Conservation (phyloP, 2,113 vertebrate species). For the Patagioenas fasciata region DNA sequence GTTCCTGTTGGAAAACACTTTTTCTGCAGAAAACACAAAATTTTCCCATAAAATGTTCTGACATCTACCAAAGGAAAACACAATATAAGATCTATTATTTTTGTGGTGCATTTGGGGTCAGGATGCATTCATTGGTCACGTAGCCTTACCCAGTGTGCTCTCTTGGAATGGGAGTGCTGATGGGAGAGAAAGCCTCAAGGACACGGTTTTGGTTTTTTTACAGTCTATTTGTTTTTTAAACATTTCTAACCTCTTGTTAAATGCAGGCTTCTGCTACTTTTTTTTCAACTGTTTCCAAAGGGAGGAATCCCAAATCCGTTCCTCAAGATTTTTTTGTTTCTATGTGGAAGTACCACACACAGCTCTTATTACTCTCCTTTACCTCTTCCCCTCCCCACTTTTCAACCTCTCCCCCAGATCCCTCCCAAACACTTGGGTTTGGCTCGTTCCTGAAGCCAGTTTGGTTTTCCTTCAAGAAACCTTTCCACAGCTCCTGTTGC, state of each 20-base stretch:
- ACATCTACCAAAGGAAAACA: background rate
- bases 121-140: constrained; percentile 31
- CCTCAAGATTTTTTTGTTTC: background rate
- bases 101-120: constrained; percentile 43
- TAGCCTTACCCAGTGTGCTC: constrained; percentile 25
- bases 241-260: constrained; percentile 36
- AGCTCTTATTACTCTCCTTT: constrained; percentile 38
- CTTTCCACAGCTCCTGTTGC: constrained; percentile 32
- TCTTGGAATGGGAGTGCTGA: background rate
- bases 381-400: background rate
- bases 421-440: constrained; percentile 62
- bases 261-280: constrained; percentile 1
- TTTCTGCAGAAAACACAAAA: background rate
- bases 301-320: constrained; percentile 9
- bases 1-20: background rate
- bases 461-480: constrained; percentile 54
- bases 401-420: background rate
- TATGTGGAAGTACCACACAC: constrained; percentile 57
- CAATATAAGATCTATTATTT: constrained; percentile 14
- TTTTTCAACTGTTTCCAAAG: constrained; percentile 33
- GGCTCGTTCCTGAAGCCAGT: constrained; percentile 12
- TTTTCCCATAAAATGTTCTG: constrained; percentile 36
- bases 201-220: background rate
- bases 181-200: constrained; percentile 12
- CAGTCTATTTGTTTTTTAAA: constrained; percentile 21